Evolutionary conservation across 23 tunicate genomes (phyloP), one percentile per base, ranked within the genome.

Genomic region (Trididemnum miniatum): DNA sequence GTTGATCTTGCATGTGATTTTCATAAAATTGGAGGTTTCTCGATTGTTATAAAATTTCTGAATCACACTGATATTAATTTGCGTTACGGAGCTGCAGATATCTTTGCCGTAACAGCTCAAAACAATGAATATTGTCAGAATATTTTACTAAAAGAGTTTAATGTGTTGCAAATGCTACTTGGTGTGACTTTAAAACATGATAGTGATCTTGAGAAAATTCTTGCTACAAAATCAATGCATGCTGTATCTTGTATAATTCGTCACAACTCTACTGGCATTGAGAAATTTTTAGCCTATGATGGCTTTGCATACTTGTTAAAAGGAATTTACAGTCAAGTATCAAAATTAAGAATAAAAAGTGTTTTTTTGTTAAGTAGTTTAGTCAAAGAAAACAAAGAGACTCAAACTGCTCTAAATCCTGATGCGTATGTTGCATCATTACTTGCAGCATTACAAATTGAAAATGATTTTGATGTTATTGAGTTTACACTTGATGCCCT

Each of bases 41-140:
- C 80, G 0, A 66, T 83, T 1, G 25, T 88, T 0, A 36, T 81
- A 0, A 52, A 82, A 29, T 65, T 51, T 34, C 49, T 88, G n/a
- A 33, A 65, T 20, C 76, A 73, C 33, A 27, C 76, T 20, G 71
- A 88, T 12, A 15, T 22, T 5, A 28, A 71, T 1, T 37, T 87
- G 35, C 67, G 73, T 83, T 80, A 28, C 32, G 80, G 30, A 9
- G 77, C 94, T 28, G 81, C 89, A 33, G 80, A 78, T 50, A 74
- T 83, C 25, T 23, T 89, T 31, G 94, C 71, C 31, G 59, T 51
- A 12, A 74, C 50, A 23, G 67, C 87, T 25, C 94, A 89, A 71
- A 89, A 89, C 37, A 87, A 89, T 59, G 80, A 77, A 54, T 89
- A 89, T 35, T 89, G 94, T 65, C 94, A 89, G 57, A 57, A 83